These are phyloP conservation scores for Apantesis nais DNA, from an alignment of 2,888 invertebrate genomes.

Conservation along the genomic window DNA sequence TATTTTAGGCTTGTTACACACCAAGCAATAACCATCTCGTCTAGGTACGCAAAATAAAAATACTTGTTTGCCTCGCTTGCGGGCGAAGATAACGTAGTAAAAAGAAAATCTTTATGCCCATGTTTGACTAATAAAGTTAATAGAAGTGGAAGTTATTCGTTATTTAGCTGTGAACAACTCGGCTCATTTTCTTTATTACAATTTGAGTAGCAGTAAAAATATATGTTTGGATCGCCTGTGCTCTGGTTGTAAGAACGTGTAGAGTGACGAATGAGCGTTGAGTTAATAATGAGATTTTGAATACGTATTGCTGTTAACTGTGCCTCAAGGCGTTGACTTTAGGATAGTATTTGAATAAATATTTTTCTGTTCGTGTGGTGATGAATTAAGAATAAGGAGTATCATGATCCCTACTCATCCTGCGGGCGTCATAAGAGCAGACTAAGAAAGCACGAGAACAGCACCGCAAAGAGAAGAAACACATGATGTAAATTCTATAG, in stretches of 20 bases:
- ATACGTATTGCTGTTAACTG: not conserved
- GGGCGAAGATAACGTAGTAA: conserved; percentile 23
- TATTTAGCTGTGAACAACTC: conserved; percentile 36
- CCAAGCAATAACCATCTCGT: conserved; percentile 7
- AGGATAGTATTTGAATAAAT: not conserved
- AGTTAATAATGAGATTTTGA: not conserved
- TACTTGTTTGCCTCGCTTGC: conserved; percentile 20
- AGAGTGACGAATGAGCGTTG: not conserved
- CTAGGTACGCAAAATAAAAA: conserved; percentile 19
- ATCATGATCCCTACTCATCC: too few species aligned
- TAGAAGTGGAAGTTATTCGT: conserved; percentile 36
- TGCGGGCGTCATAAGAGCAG: too few species aligned
- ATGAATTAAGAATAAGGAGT: too few species aligned
- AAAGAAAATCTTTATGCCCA: conserved; percentile 28
- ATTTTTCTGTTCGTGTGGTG: not conserved
- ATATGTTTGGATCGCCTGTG: conserved; percentile 35
- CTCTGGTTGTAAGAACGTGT: conserved; percentile 8
- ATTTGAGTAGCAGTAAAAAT: conserved; percentile 32
- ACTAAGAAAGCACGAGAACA: too few species aligned
- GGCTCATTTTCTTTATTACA: conserved; percentile 37
- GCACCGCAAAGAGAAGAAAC: too few species aligned
- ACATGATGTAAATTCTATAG: too few species aligned
- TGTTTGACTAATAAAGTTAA: conserved; percentile 39
- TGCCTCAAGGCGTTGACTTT: not conserved
- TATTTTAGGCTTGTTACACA: conserved; percentile 10